Evolutionary conservation across 2,888 invertebrate genomes (phyloP).

Genomic region (Globia sparganii): DNA sequence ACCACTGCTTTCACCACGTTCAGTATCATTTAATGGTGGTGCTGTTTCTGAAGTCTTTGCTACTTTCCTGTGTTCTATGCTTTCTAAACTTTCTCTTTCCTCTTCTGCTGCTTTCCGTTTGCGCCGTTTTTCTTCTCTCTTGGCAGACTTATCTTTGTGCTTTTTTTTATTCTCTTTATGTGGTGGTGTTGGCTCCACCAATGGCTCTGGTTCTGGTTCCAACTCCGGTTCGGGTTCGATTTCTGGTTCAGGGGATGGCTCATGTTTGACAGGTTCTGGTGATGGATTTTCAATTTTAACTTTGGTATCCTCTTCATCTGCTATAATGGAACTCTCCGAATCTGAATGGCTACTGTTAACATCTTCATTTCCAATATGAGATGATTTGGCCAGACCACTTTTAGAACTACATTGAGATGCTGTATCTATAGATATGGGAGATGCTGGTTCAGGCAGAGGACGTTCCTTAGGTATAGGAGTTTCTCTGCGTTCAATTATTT

Average conservation of each 20-base stretch:
- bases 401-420: conserved; percentile 89
- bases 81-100: conserved; percentile 77
- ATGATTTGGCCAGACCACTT: conserved; percentile 83
- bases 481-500: conserved; percentile 85
- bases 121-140: conserved; percentile 92
- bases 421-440: conserved; percentile 88
- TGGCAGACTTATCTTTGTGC: conserved; percentile 89
- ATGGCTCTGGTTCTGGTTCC: conserved; percentile 77
- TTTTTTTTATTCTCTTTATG: conserved; percentile 86
- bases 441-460: conserved; percentile 82
- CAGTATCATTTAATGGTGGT: conserved; percentile 79
- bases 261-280: conserved; percentile 77
- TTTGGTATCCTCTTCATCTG: conserved; percentile 85
- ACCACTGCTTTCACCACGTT: conserved; percentile 84
- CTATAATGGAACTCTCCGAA: conserved; percentile 85
- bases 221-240: conserved; percentile 79
- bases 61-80: conserved; percentile 85
- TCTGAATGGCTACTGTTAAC: conserved; percentile 86
- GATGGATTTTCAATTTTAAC: conserved; percentile 82
- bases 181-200: conserved; percentile 80
- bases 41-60: conserved; percentile 83
- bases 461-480: conserved; percentile 85
- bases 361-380: conserved; percentile 81
- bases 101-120: conserved; percentile 92
- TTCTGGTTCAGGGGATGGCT: conserved; percentile 80